Evolutionary conservation across 2,888 invertebrate species (phyloP).

Genomic region (Lasioglossum calceatum): DNA sequence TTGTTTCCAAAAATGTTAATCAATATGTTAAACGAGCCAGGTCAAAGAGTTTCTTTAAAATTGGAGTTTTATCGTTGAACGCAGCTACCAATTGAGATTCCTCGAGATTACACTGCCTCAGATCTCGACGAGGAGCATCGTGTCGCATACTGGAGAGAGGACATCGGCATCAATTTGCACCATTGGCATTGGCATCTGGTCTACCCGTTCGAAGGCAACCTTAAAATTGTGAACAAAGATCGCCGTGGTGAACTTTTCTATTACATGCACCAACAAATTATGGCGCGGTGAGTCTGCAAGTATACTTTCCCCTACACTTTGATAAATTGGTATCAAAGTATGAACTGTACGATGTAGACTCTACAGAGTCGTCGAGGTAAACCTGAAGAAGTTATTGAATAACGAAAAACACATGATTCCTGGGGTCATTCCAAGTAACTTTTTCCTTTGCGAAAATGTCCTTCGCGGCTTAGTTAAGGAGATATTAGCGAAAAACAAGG

Average conservation of each 20-base stretch:
- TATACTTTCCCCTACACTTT: neutral
- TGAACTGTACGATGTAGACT: too few relatives aligned
- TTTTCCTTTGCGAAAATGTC: too few relatives aligned
- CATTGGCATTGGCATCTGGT: slow-evolving; percentile 98
- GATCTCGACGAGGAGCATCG: slow-evolving; percentile 91
- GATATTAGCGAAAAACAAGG: too few relatives aligned
- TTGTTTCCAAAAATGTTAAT: neutral
- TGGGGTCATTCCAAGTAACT: too few relatives aligned
- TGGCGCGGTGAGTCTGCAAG: slow-evolving; percentile 85
- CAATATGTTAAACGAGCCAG: neutral
- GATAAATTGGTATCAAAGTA: neutral
- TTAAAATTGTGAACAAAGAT: slow-evolving; percentile 90
- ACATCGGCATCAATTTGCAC: slow-evolving; percentile 93
- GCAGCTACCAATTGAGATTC: slow-evolving; percentile 87
- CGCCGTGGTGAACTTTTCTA: slow-evolving; percentile 92
- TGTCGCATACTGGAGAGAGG: slow-evolving; percentile 94
- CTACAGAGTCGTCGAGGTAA: too few relatives aligned
- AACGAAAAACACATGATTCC: neutral
- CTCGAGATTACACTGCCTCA: slow-evolving; percentile 91
- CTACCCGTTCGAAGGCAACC: slow-evolving; percentile 90
- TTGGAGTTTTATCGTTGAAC: neutral
- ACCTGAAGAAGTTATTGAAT: neutral
- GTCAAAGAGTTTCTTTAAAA: neutral
- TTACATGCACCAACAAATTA: slow-evolving; percentile 91
- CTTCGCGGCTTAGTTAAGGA: too few relatives aligned